Evolutionary conservation across 2,113 vertebrate genomes (phyloP), one percentile per base, ranked within the genome.

Genomic region (Miniopterus natalensis): DNA sequence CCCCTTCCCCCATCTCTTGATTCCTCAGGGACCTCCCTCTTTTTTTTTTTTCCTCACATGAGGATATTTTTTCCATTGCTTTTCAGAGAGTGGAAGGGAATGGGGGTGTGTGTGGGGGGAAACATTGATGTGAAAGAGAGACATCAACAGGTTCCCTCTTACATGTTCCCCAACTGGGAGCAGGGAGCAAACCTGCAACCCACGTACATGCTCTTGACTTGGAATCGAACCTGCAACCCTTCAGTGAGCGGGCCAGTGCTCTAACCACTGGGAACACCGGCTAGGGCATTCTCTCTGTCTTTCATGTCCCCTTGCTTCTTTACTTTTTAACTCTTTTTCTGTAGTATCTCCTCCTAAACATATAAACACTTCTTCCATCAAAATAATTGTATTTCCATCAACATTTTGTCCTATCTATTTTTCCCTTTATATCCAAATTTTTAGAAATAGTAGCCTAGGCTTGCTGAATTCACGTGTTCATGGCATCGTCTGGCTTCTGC

Each of bases 331-430:
- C 29, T 71, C 61, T 92, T 61, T 78, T 45, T 81, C 23, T 93
- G 13, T 68, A 51, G 8, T 71, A 66, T 47, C 51, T 86, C 17
- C 15, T 92, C 23, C 42, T 92, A 81, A 89, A 90, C 47, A 77
- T 79, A 51, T 74, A 90, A 87, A 87, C 25, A 90, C 77, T 88
- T 87, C 74, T 92, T 86, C 68, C 27, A 84, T 84, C 55, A 61
- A 70, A 86, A 84, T 66, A 13, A 68, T 42, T 94, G 3, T 78
- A 77, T 75, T 87, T 23, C 2, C 42, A 78, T 87, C 12, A 92
- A 47, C 6, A 95, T 71, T 93, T 29, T 83, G n/a, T 90, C 66
- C 40, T 57, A 40, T 90, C n/a, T 61, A 5, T 95, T 51, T 86
- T 47, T 36, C 21, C 42, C 0, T 78, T 93, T 95, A 78, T 96